A percentile compares a stretch with the other conserved stretches of the same genome.
phyloP scores from a whole-genome alignment of 92 coral and sea anemone species.

The Metridium senile region DNA sequence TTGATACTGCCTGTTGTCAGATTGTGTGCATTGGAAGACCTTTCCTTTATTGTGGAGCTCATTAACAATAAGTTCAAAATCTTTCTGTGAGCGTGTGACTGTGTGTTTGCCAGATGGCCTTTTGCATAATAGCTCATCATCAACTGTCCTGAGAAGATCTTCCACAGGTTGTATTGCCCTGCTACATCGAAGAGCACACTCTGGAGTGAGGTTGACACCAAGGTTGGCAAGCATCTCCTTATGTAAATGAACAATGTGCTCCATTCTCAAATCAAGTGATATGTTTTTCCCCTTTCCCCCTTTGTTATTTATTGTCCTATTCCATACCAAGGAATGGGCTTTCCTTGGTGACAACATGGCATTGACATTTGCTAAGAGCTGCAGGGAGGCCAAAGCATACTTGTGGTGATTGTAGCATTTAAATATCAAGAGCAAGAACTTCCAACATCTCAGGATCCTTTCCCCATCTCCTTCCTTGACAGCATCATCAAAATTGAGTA shows the following conservation, averaged over 20 bases:
- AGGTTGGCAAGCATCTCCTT: slow-evolving; percentile 57
- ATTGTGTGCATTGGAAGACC: slow-evolving; percentile 43
- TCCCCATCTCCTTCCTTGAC: slow-evolving; percentile 70
- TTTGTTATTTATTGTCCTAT: slow-evolving; percentile 66
- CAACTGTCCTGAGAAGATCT: slow-evolving; percentile 50
- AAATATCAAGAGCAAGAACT: slow-evolving; percentile 48
- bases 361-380: slow-evolving; percentile 24
- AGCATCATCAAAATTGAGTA: slow-evolving; percentile 65
- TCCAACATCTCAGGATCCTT: slow-evolving; percentile 64
- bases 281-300: slow-evolving; percentile 68
- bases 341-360: slow-evolving; percentile 47
- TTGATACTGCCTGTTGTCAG: slow-evolving; percentile 28
- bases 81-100: slow-evolving; percentile 30
- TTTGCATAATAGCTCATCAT: slow-evolving; percentile 30
- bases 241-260: slow-evolving; percentile 41
- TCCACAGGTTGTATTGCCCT: slow-evolving; percentile 45
- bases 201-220: slow-evolving; percentile 46
- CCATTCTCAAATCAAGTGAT: slow-evolving; percentile 59
- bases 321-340: slow-evolving; percentile 60
- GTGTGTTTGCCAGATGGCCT: slow-evolving; percentile 62
- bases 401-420: slow-evolving; percentile 52
- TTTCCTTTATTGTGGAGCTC: slow-evolving; percentile 56
- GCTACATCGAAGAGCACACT: slow-evolving; percentile 55
- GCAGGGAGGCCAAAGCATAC: slow-evolving; percentile 57
- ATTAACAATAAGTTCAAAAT: slow-evolving; percentile 52